phyloP scores from a whole-genome alignment of 2,113 vertebrate species.

The Hoplias malabaricus region DNA sequence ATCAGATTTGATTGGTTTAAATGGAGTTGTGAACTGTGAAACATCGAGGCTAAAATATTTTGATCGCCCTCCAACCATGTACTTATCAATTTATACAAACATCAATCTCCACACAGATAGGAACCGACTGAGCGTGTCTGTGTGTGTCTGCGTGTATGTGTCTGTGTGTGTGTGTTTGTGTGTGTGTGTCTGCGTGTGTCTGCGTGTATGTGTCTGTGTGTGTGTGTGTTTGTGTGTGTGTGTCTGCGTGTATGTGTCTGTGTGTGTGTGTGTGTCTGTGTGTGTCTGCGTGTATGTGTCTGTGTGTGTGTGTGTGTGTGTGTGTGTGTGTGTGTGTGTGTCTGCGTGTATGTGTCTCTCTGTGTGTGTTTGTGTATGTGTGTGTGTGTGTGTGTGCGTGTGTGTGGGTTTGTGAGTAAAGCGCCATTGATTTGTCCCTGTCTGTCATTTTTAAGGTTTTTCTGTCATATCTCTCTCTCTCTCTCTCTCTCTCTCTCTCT shows the following conservation, averaged over 20 bases:
- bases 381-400: neutral
- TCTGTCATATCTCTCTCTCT: too few relatives aligned
- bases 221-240: neutral
- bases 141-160: too few relatives aligned
- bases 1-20: slow-evolving; percentile 49
- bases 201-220: slow-evolving; percentile 10
- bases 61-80: slow-evolving; percentile 47
- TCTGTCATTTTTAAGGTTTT: too few relatives aligned
- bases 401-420: neutral
- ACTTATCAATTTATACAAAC: slow-evolving; percentile 49
- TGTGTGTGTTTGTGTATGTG: neutral
- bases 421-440: slow-evolving; percentile 14
- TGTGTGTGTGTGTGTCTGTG: slow-evolving; percentile 8
- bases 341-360: neutral
- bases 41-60: slow-evolving; percentile 53
- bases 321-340: slow-evolving; percentile 1
- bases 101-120: slow-evolving; percentile 33
- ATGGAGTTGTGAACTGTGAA: slow-evolving; percentile 54
- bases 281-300: neutral
- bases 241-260: too few relatives aligned
- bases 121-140: slow-evolving; percentile 12
- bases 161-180: too few relatives aligned
- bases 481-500: too few relatives aligned
- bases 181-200: too few relatives aligned
- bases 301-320: neutral